A percentile compares a stretch with the other conserved stretches of the same genome.
Conservation (phyloP, 2,888 invertebrate genomes). For the Mactromeris polynyma region DNA sequence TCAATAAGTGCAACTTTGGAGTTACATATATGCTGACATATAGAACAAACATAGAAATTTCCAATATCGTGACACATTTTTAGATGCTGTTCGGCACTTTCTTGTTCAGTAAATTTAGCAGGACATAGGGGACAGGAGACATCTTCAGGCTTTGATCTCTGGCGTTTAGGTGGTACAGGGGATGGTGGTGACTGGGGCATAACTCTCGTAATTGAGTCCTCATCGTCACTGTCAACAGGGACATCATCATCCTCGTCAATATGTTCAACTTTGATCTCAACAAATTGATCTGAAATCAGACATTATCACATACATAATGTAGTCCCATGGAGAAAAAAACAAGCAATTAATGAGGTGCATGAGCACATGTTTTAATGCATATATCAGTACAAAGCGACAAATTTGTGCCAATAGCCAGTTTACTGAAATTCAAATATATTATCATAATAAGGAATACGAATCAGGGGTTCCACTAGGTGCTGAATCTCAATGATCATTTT, state of each 20-base stretch:
- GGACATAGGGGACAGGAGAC: slow-evolving; percentile 41
- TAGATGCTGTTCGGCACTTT: slow-evolving; percentile 37
- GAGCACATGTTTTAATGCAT: no score
- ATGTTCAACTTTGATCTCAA: slow-evolving; percentile 32
- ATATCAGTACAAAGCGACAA: no score
- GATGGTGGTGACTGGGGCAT: slow-evolving; percentile 32
- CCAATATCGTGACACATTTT: slow-evolving; percentile 70
- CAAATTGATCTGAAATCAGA: slow-evolving; percentile 31
- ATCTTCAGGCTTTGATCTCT: slow-evolving; percentile 27
- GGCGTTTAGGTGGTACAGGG: slow-evolving; percentile 3
- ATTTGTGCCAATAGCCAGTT: no score
- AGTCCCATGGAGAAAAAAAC: no score
- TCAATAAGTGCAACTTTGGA: slow-evolving; percentile 54
- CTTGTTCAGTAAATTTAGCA: slow-evolving; percentile 43
- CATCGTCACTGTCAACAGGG: neutral
- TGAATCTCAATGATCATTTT: no score
- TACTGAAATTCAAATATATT: no score
- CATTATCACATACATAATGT: no score
- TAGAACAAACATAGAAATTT: slow-evolving; percentile 68
- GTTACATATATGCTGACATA: slow-evolving; percentile 69
- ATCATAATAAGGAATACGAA: no score
- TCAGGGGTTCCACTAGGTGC: no score
- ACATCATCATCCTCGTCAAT: slow-evolving; percentile 28
- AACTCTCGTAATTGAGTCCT: slow-evolving; percentile 12
- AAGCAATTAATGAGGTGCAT: no score